A percentile compares a stretch with the other conserved stretches of the same genome.
Evolutionary conservation across 2,888 invertebrate genomes (phyloP).

Genomic region (Ormyrus pomaceus): DNA sequence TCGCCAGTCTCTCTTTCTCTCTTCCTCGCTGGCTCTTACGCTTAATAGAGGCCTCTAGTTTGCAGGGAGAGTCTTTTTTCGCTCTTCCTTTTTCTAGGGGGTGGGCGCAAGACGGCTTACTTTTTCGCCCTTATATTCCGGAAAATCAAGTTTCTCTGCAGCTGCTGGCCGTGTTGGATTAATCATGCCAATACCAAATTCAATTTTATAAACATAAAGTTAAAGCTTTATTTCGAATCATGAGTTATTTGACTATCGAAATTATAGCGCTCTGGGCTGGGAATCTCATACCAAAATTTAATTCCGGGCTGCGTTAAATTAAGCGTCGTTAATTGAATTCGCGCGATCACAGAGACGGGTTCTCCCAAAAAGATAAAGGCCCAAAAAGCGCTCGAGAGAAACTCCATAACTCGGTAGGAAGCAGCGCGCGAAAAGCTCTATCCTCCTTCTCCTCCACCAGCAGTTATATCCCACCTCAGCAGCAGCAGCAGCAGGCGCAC

Average conservation of each 20-base stretch:
- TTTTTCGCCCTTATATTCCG: neutral
- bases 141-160: no score
- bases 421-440: neutral
- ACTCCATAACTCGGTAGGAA: conserved; percentile 8
- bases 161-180: no score
- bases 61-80: neutral
- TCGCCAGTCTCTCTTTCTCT: conserved; percentile 13
- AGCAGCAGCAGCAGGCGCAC: no score
- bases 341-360: neutral
- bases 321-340: conserved; percentile 29
- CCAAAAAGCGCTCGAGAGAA: neutral
- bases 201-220: no score
- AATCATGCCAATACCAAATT: no score
- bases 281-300: neutral
- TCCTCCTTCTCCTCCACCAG: neutral
- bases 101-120: neutral
- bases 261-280: no score
- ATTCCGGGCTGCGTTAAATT: neutral
- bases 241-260: no score
- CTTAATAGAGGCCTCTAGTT: neutral
- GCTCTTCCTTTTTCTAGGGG: no score
- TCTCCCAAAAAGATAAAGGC: neutral
- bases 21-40: neutral
- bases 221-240: no score
- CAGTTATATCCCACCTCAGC: neutral